Base-by-base conservation (phyloP, 92 coral and sea anemone species). In the Epizoanthus fatuus region DNA sequence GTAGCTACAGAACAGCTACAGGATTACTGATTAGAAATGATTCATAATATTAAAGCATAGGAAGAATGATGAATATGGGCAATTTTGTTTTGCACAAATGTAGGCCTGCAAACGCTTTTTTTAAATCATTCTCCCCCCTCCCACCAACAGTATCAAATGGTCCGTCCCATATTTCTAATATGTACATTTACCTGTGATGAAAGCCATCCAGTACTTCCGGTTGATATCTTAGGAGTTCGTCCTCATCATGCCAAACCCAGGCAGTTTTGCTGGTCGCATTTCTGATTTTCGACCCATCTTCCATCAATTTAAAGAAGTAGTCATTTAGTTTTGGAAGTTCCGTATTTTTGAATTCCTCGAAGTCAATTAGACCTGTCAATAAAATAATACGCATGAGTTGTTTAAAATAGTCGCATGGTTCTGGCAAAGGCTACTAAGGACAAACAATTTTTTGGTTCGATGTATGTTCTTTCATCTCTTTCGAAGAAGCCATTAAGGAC, bases 201-300 rank as follows among this genome's bases (percentile, higher is more conserved):
- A 92, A 94, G 9, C 77, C 86, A n/a, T 90, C 81, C 20, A 94
- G 64, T 38, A 90, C 73, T 4, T 94, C 98, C 11, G 94, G 94
- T 70, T 94, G 93, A 55, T 94, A 94, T 84, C 96, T 75, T 0
- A 94, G 89, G 44, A 94, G 81, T 51, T 94, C 98, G 25, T 94
- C 98, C 14, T 94, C 92, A 56, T 94, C 98, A 56, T 94, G 98
- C 98, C 98, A 94, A 32, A 94, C 73, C 98, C 98, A 94, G 4
- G 93, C 93, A 49, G 57, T 87, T 66, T 74, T 89, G 76, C 86
- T 90, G 16, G 75, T 74, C 7, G 98, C 86, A 63, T 81, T 92
- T 56, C 98, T 90, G 53, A 87, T 72, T 64, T 73, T 77, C 11
- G 85, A 53, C 35, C 56, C 70, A 45, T 92, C 88, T 16, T 93